Conservation (phyloP, 2,888 invertebrate genomes). For the Bedellia somnulentella region DNA sequence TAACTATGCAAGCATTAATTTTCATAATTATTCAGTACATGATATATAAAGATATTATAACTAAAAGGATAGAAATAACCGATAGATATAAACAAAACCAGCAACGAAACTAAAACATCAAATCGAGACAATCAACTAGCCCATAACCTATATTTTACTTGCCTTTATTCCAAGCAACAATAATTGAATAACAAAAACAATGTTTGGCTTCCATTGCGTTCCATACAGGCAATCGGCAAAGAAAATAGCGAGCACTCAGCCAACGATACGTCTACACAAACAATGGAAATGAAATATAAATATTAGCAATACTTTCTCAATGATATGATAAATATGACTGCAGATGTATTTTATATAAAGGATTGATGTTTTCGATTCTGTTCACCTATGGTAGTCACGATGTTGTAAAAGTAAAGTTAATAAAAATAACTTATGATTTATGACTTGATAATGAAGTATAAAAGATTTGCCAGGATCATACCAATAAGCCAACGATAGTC, state of each 20-base stretch:
- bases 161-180: no score
- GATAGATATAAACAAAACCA: no score
- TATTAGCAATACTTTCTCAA: constrained; percentile 11
- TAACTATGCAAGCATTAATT: no score
- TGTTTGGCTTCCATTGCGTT: no score
- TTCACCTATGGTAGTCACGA: not conserved
- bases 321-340: not conserved
- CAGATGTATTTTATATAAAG: not conserved
- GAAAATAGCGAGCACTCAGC: constrained; percentile 1
- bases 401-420: not conserved
- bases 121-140: no score
- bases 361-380: not conserved
- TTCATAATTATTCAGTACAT: no score
- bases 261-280: constrained; percentile 22
- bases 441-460: not conserved
- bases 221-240: constrained; percentile 1
- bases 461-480: not conserved
- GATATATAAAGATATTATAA: no score
- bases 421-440: not conserved
- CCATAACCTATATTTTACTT: no score
- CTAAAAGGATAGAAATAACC: no score
- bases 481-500: no score
- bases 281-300: constrained; percentile 42
- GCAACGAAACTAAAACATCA: no score
- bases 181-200: no score